Evolutionary conservation across 30 jellyfish, hydroid and myxozoan species (phyloP).

Genomic region (Nemopilema nomurai): DNA sequence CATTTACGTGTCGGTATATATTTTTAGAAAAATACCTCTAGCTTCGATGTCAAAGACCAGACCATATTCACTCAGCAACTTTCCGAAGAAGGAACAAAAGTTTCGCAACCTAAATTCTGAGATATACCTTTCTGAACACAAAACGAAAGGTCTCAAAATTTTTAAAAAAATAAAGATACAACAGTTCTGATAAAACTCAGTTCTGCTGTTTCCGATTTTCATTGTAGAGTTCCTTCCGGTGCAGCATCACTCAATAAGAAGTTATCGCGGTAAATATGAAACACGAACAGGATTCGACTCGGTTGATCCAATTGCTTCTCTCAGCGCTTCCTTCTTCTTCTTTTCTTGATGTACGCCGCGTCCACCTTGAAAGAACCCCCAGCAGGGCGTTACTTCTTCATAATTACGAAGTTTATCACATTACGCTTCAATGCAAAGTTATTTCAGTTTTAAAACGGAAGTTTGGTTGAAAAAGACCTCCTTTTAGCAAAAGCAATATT

Average conservation of each 20-base stretch:
- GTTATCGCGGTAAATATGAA: neutral
- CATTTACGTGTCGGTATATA: too few relatives aligned
- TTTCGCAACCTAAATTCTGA: too few relatives aligned
- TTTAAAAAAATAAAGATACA: too few relatives aligned
- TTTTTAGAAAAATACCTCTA: too few relatives aligned
- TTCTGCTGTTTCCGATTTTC: too few relatives aligned
- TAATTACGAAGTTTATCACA: neutral
- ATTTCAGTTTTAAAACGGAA: neutral
- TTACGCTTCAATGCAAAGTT: neutral
- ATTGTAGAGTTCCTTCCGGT: too few relatives aligned
- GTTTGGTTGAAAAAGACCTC: neutral
- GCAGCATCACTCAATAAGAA: neutral
- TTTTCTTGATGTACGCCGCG: neutral
- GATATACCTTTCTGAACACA: too few relatives aligned
- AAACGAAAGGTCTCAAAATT: too few relatives aligned
- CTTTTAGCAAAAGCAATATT: neutral
- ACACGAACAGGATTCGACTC: neutral
- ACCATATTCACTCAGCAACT: too few relatives aligned
- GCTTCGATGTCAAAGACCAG: too few relatives aligned
- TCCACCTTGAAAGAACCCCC: neutral
- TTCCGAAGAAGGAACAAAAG: too few relatives aligned
- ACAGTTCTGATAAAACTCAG: too few relatives aligned
- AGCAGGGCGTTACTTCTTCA: neutral
- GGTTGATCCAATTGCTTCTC: neutral
- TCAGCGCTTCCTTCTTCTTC: neutral